A percentile compares a stretch with the other conserved stretches of the same genome.
phyloP scores from a whole-genome alignment of 2,113 vertebrate genomes.

The Herpailurus yagouaroundi region DNA sequence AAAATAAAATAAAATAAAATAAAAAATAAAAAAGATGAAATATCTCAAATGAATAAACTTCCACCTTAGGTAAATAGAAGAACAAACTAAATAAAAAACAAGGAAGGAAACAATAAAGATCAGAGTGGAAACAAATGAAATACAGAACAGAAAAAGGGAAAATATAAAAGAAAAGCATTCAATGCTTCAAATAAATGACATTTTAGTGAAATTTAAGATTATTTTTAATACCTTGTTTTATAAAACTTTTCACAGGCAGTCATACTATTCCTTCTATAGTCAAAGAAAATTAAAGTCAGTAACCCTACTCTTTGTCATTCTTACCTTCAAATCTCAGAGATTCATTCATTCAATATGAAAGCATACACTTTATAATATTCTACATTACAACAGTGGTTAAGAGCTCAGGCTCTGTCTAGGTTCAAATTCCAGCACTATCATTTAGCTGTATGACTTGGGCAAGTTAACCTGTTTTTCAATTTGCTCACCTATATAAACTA shows the following conservation, averaged over 20 bases:
- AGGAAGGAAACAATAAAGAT: not conserved
- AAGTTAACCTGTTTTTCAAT: slow-evolving; percentile 21
- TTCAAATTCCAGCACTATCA: not conserved
- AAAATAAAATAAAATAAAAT: no score
- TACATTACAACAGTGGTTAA: not conserved
- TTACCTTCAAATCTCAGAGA: not conserved
- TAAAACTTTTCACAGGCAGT: not conserved
- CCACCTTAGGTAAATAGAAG: not conserved
- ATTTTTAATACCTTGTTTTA: not conserved
- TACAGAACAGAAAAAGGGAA: not conserved
- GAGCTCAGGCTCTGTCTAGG: not conserved
- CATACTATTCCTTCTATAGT: not conserved
- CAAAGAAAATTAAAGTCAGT: not conserved
- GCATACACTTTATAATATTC: not conserved
- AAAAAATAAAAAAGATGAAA: not conserved
- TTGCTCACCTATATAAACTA: not conserved
- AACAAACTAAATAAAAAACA: not conserved
- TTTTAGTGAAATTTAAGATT: not conserved
- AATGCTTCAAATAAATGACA: not conserved
- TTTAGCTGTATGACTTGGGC: not conserved
- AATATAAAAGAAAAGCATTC: not conserved
- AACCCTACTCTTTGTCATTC: not conserved
- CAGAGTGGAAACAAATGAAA: not conserved
- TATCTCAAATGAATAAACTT: not conserved
- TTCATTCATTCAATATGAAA: not conserved